Evolutionary conservation across 2,113 vertebrate species (phyloP), one percentile per base, ranked within the genome.

Genomic region (Ochotona curzoniae): DNA sequence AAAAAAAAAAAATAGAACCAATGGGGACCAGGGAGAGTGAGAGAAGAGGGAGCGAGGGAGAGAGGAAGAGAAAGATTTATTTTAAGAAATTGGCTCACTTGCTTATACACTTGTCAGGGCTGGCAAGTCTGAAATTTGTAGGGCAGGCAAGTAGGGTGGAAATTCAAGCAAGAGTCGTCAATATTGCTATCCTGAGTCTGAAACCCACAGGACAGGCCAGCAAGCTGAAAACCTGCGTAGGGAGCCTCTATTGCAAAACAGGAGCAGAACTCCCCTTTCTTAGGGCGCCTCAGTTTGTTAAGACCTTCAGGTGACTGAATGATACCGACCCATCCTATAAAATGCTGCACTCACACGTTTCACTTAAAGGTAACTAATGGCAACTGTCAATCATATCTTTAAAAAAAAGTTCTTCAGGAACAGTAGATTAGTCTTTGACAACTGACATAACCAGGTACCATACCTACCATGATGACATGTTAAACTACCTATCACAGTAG

Each of bases 51-150:
- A 87, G 60, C 63, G 23, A 87, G 2, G 49, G 26, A 83, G 60
- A 87, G 23, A 87, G 25, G 28, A 35, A 38, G 2, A 60, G 26
- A 83, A 25, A 49, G 7, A 71, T 18, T 47, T 87, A 90, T 93
- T 94, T 85, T 84, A 85, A 57, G 63, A 86, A 57, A 57, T 57
- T 57, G 54, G 54, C 54, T 57, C 54, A 54, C 0, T 86, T 84
- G 75, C 81, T 67, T 57, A 18, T 25, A 8, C 2, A 4, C 8
- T 2, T 81, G 23, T 93, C 8, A 12, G 84, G 63, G 49, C 74
- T 93, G 63, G 75, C 69, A 78, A 81, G 75, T 61, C 80, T 89
- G 49, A 51, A 85, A 89, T 86, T 67, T n/a, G 54, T 0, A 85
- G 54, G 88, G 84, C 79, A 69, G 35, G 51, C 51, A 30, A 18